These are phyloP conservation scores for Himalopsyche anomala DNA, from an alignment of 2,888 invertebrate genomes.

Conservation along the genomic window DNA sequence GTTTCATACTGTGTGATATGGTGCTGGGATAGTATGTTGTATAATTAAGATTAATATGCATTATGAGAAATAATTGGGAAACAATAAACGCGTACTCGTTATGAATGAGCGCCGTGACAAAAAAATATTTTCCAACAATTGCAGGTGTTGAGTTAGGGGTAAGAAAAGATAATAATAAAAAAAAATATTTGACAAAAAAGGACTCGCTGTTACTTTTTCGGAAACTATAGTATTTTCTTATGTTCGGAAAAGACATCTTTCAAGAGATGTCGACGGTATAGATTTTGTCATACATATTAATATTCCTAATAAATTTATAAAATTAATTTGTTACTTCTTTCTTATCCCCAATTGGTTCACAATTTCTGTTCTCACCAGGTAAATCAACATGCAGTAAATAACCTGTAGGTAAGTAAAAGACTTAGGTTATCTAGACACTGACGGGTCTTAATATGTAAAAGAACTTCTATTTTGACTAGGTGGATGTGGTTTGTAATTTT, in stretches of 20 bases:
- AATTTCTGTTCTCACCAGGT: too few species aligned
- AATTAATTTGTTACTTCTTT: neutral
- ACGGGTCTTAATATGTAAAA: too few species aligned
- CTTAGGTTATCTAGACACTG: too few species aligned
- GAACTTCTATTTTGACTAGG: too few species aligned
- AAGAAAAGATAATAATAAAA: too few species aligned
- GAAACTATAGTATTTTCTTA: neutral
- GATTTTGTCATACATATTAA: neutral
- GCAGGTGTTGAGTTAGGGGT: too few species aligned
- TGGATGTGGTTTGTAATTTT: too few species aligned
- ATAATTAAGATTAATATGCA: neutral
- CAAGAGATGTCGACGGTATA: neutral
- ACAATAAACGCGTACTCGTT: neutral
- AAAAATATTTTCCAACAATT: neutral
- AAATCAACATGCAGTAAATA: too few species aligned
- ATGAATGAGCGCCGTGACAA: neutral
- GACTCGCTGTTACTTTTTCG: too few species aligned
- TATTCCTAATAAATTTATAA: conserved; percentile 23
- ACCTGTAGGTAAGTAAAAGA: too few species aligned
- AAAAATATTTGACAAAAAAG: too few species aligned
- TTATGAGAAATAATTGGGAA: conserved; percentile 1
- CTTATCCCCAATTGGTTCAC: too few species aligned
- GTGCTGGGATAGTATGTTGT: conserved; percentile 21
- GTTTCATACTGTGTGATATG: conserved; percentile 24
- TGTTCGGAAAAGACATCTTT: neutral